Percentiles rank a stretch among this genome's conserved stretches.
Evolutionary conservation across 2,113 vertebrate genomes (phyloP).

Genomic region (Melanostigma gelatinosum): DNA sequence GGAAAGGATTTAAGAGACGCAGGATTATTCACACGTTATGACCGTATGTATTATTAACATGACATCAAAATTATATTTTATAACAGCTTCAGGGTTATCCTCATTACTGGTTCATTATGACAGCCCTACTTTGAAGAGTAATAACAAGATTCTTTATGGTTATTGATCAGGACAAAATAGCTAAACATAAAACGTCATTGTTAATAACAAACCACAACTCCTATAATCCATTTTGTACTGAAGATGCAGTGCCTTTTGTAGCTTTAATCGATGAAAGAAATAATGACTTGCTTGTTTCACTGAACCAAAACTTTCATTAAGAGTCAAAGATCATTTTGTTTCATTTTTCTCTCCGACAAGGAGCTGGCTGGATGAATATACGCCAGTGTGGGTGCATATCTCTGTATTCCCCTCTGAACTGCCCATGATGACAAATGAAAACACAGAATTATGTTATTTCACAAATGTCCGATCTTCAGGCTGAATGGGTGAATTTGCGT

Average conservation of each 20-base stretch:
- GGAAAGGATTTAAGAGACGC: background rate
- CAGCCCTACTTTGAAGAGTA: background rate
- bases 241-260: background rate
- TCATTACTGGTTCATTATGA: background rate
- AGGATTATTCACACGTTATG: background rate
- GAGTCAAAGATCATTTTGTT: constrained; percentile 4
- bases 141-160: background rate
- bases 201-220: background rate
- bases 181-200: background rate
- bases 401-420: constrained; percentile 5
- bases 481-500: constrained; percentile 41
- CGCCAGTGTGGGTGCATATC: background rate
- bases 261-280: constrained; percentile 20
- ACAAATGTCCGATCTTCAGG: constrained; percentile 23
- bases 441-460: constrained; percentile 50
- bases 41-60: background rate
- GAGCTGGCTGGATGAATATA: background rate
- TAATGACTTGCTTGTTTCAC: background rate
- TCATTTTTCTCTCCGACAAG: background rate
- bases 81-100: background rate
- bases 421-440: constrained; percentile 19
- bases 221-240: background rate
- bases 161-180: constrained; percentile 15
- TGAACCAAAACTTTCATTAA: constrained; percentile 21
- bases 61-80: background rate